phyloP scores from a whole-genome alignment of 1,140 invertebrate genomes.

The Anagrus nilaparvatae region DNA sequence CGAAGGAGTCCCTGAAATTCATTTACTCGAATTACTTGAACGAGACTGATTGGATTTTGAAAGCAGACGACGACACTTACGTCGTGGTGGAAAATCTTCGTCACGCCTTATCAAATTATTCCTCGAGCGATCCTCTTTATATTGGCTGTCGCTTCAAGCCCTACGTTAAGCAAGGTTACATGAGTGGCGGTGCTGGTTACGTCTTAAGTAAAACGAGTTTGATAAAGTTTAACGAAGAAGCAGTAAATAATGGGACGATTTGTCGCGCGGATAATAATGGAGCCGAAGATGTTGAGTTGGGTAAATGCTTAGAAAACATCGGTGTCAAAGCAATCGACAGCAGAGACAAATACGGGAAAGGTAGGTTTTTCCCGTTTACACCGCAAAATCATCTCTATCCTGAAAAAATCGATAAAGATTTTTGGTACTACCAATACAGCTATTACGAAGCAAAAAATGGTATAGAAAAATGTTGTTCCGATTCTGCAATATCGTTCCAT shows the following conservation, averaged over 20 bases:
- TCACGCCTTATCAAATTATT: constrained; percentile 71
- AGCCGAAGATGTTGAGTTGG: constrained; percentile 90
- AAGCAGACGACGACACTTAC: constrained; percentile 93
- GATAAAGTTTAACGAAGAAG: constrained; percentile 61
- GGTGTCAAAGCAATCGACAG: constrained; percentile 81
- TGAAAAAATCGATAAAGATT: constrained; percentile 65
- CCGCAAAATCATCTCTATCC: constrained; percentile 87
- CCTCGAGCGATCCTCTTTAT: constrained; percentile 63
- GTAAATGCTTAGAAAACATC: constrained; percentile 79
- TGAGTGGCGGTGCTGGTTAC: constrained; percentile 90
- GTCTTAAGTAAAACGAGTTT: constrained; percentile 76
- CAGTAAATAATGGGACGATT: constrained; percentile 50
- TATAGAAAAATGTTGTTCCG: constrained; percentile 88
- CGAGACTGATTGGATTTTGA: constrained; percentile 86
- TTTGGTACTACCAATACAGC: constrained; percentile 95
- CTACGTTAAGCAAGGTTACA: constrained; percentile 82
- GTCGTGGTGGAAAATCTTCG: constrained; percentile 85
- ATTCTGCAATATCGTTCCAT: constrained; percentile 93
- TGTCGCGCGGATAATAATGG: constrained; percentile 64
- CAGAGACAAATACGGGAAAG: constrained; percentile 70
- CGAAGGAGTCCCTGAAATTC: constrained; percentile 86
- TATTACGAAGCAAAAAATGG: constrained; percentile 86
- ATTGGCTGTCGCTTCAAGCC: constrained; percentile 87
- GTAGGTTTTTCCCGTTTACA: constrained; percentile 88
- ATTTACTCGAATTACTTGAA: constrained; percentile 72